Conservation (phyloP, 2,113 vertebrate species). For the Pachyramphus minor region DNA sequence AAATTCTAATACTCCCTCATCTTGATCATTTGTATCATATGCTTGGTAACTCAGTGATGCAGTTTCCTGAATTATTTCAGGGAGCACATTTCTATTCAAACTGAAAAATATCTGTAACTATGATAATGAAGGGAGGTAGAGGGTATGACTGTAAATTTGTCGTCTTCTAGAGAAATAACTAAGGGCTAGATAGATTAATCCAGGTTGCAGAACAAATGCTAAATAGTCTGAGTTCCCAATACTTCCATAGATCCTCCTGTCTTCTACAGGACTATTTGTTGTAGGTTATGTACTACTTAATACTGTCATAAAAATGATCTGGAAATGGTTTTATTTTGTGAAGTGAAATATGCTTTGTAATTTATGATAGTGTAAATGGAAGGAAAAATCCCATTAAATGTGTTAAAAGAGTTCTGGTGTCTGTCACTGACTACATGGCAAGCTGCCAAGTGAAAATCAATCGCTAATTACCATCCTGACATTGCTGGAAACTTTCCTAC, state of each 20-base stretch:
- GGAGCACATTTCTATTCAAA: slow-evolving; percentile 65
- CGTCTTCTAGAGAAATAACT: slow-evolving; percentile 35
- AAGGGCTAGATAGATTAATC: slow-evolving; percentile 41
- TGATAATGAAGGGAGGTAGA: slow-evolving; percentile 40
- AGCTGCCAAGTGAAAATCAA: slow-evolving; percentile 30
- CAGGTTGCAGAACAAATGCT: slow-evolving; percentile 8
- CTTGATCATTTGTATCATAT: slow-evolving; percentile 38
- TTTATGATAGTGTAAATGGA: slow-evolving; percentile 80
- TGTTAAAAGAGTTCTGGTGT: slow-evolving; percentile 71
- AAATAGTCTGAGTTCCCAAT: slow-evolving; percentile 30
- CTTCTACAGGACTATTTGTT: slow-evolving; percentile 67
- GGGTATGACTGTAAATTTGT: slow-evolving; percentile 23
- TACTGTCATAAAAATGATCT: slow-evolving; percentile 75
- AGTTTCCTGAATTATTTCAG: slow-evolving; percentile 66
- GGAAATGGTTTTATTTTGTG: slow-evolving; percentile 85
- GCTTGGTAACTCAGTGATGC: slow-evolving; percentile 20
- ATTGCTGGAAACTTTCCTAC: not conserved
- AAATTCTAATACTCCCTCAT: slow-evolving; percentile 11
- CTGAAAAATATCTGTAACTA: slow-evolving; percentile 36
- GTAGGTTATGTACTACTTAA: slow-evolving; percentile 76
- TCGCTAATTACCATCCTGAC: not conserved
- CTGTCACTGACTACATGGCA: slow-evolving; percentile 32
- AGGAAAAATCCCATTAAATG: slow-evolving; percentile 75
- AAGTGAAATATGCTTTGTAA: slow-evolving; percentile 83
- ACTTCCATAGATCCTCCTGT: slow-evolving; percentile 21